Conservation (phyloP, 2,113 vertebrate species). For the Polypterus bichir region DNA sequence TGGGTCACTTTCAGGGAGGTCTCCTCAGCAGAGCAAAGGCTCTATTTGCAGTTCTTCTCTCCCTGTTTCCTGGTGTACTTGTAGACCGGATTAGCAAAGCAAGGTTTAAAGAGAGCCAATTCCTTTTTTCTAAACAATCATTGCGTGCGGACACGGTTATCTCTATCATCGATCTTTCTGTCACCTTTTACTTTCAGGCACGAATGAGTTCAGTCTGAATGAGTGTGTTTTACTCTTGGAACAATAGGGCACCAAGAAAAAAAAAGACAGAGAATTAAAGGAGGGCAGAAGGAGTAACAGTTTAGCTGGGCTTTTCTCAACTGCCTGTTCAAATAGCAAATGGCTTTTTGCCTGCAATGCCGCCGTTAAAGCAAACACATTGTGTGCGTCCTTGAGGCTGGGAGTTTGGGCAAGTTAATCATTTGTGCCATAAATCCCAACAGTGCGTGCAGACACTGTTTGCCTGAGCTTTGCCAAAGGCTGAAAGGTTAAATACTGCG, state of each 20-base stretch:
- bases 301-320: conserved; percentile 28
- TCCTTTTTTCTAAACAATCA: conserved; percentile 42
- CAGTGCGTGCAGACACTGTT: conserved; percentile 65
- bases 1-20: too few relatives aligned
- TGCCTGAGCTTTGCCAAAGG: conserved; percentile 54
- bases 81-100: conserved; percentile 44
- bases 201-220: conserved; percentile 31
- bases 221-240: conserved; percentile 12
- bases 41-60: conserved; percentile 18
- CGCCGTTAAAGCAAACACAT: conserved; percentile 17
- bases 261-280: conserved; percentile 1
- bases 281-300: conserved; percentile 28
- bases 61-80: conserved; percentile 37
- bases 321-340: conserved; percentile 26
- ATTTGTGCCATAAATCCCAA: conserved; percentile 34
- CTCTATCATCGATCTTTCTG: conserved; percentile 52
- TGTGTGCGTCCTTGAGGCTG: conserved; percentile 7
- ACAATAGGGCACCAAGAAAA: conserved; percentile 9
- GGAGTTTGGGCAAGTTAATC: conserved; percentile 49
- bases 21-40: not conserved
- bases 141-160: conserved; percentile 50
- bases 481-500: conserved; percentile 50
- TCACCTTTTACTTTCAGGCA: conserved; percentile 41
- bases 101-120: conserved; percentile 27
- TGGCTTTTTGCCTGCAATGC: conserved; percentile 16